Conservation (phyloP, 2,797 vertebrate species). For the Geotrypetes seraphini region DNA sequence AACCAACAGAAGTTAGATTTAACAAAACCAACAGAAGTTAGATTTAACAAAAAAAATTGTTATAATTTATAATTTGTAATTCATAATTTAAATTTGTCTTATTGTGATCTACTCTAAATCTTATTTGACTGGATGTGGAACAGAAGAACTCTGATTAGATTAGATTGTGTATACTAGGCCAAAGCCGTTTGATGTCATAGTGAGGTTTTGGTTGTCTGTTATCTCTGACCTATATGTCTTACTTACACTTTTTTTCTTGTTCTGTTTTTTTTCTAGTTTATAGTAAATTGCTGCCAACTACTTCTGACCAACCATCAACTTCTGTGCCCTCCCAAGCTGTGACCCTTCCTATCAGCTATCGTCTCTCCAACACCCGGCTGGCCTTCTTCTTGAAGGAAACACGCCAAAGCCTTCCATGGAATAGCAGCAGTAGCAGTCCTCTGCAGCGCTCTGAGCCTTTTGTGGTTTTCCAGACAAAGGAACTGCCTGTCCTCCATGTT, state of each 20-base stretch:
- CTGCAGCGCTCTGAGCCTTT: slow-evolving; percentile 87
- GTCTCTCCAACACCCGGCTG: slow-evolving; percentile 86
- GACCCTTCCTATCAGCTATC: slow-evolving; percentile 83
- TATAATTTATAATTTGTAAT: no score
- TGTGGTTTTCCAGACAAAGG: slow-evolving; percentile 94
- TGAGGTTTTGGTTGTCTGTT: no score
- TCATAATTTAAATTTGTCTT: no score
- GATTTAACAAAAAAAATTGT: no score
- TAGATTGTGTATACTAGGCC: no score
- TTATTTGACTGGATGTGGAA: no score
- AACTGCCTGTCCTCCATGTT: slow-evolving; percentile 84
- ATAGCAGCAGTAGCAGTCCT: slow-evolving; percentile 48
- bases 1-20: no score
- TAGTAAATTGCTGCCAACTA: slow-evolving; percentile 66
- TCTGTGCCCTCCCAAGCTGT: slow-evolving; percentile 45
- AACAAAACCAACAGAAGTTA: no score
- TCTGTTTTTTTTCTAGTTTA: slow-evolving; percentile 57
- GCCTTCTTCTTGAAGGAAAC: slow-evolving; percentile 89
- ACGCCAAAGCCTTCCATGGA: slow-evolving; percentile 33
- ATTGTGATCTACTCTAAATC: no score
- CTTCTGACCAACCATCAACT: slow-evolving; percentile 58
- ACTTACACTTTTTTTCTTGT: background rate
- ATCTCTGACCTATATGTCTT: no score
- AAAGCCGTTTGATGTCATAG: no score
- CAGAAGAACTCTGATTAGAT: no score